phyloP scores from a whole-genome alignment of 2,113 vertebrate genomes.

The Bothrops jararaca region DNA sequence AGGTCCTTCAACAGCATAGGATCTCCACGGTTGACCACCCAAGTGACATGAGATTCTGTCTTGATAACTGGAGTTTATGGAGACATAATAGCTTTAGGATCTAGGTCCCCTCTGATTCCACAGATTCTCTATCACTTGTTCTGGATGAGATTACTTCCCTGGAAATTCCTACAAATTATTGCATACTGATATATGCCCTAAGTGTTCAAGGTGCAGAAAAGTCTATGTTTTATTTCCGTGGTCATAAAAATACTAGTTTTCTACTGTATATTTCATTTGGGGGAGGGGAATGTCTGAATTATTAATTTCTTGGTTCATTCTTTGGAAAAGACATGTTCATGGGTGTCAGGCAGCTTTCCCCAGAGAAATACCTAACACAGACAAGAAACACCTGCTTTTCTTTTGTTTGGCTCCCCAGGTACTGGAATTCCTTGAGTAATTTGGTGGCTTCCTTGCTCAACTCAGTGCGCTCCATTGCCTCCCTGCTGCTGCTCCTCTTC shows the following conservation, averaged over 20 bases:
- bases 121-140: background rate
- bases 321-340: constrained; percentile 43
- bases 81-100: background rate
- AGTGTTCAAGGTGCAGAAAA: background rate
- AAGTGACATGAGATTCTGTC: background rate
- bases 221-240: constrained; percentile 33
- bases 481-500: constrained; percentile 94
- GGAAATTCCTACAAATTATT: constrained; percentile 29
- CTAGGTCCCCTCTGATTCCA: background rate
- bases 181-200: constrained; percentile 30
- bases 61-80: background rate
- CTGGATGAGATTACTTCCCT: background rate
- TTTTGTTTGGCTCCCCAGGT: constrained; percentile 69
- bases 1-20: background rate
- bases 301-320: constrained; percentile 54
- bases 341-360: constrained; percentile 23
- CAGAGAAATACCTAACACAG: constrained; percentile 32
- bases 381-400: constrained; percentile 30
- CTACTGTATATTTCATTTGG: constrained; percentile 50
- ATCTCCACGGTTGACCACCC: background rate
- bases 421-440: constrained; percentile 98
- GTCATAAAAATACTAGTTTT: constrained; percentile 62
- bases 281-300: constrained; percentile 44
- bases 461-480: constrained; percentile 98
- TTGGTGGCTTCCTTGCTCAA: constrained; percentile 96